These are phyloP conservation scores for Gasterosteus nipponicus DNA, from an alignment of 2,113 vertebrate species.

Conservation along the genomic window DNA sequence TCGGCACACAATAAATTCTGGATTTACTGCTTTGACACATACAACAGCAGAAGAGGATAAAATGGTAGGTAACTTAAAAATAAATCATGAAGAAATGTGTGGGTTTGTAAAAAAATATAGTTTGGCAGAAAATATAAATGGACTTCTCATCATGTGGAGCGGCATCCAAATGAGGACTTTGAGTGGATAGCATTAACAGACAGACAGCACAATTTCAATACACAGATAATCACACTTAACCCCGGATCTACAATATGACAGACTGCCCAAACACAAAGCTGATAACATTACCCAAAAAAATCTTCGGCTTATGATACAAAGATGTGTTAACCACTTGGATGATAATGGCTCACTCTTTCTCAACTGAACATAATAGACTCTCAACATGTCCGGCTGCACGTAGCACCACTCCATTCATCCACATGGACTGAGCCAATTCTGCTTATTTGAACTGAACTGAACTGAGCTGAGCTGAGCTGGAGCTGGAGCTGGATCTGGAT, in stretches of 20 bases:
- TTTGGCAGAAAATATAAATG: constrained; percentile 17
- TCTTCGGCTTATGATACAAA: constrained; percentile 14
- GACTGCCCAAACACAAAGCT: constrained; percentile 26
- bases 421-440: constrained; percentile 28
- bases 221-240: constrained; percentile 32
- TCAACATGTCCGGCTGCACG: background rate
- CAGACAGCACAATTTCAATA: constrained; percentile 8
- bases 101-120: constrained; percentile 1
- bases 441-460: constrained; percentile 17
- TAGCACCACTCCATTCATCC: constrained; percentile 31
- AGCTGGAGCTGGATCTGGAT: constrained; percentile 37
- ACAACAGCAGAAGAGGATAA: constrained; percentile 11
- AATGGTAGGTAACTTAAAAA: background rate
- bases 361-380: constrained; percentile 7
- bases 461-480: background rate
- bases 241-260: constrained; percentile 23
- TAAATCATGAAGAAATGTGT: background rate
- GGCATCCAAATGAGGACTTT: constrained; percentile 7
- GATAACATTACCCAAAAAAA: background rate
- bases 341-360: constrained; percentile 10
- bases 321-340: constrained; percentile 2
- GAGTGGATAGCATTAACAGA: constrained; percentile 6
- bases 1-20: background rate
- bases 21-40: constrained; percentile 21
- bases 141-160: constrained; percentile 11